phyloP scores from a whole-genome alignment of 2,888 invertebrate genomes.

The Artemia sinica region DNA sequence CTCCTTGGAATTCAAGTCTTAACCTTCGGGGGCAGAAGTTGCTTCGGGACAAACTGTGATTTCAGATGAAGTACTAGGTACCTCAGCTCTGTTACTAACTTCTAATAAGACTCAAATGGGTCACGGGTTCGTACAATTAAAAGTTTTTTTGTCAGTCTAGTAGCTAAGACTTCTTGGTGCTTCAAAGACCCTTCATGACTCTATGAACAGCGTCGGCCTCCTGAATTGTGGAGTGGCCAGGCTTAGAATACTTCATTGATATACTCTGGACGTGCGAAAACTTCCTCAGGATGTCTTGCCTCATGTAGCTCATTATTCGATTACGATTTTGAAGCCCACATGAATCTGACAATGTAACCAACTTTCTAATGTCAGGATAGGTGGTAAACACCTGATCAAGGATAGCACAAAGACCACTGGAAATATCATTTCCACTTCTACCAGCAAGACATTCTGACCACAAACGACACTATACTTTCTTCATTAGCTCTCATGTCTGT shows the following conservation, averaged over 20 bases:
- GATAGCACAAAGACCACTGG: slow-evolving; percentile 5
- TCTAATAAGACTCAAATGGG: neutral
- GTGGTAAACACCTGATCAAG: neutral
- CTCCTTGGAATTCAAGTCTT: too few relatives aligned
- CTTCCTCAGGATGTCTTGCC: slow-evolving; percentile 4
- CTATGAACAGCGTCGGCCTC: neutral
- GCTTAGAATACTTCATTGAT: too few relatives aligned
- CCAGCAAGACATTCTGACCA: slow-evolving; percentile 13
- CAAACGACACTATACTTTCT: slow-evolving; percentile 3
- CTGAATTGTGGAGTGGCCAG: too few relatives aligned
- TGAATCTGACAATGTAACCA: slow-evolving; percentile 7
- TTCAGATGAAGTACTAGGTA: too few relatives aligned
- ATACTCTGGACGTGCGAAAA: neutral
- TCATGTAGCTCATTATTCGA: slow-evolving; percentile 7
- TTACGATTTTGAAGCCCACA: slow-evolving; percentile 2
- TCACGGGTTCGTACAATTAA: neutral
- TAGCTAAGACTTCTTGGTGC: neutral
- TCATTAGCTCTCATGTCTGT: neutral
- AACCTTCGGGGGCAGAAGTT: too few relatives aligned
- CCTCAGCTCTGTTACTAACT: neutral
- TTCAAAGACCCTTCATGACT: slow-evolving; percentile 5
- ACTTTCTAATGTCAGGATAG: slow-evolving; percentile 6
- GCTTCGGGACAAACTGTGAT: too few relatives aligned
- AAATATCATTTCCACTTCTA: slow-evolving; percentile 3
- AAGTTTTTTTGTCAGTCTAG: neutral